phyloP scores from a whole-genome alignment of 2,113 vertebrate species.

The western clawed frog (Xenopus tropicalis) region DNA sequence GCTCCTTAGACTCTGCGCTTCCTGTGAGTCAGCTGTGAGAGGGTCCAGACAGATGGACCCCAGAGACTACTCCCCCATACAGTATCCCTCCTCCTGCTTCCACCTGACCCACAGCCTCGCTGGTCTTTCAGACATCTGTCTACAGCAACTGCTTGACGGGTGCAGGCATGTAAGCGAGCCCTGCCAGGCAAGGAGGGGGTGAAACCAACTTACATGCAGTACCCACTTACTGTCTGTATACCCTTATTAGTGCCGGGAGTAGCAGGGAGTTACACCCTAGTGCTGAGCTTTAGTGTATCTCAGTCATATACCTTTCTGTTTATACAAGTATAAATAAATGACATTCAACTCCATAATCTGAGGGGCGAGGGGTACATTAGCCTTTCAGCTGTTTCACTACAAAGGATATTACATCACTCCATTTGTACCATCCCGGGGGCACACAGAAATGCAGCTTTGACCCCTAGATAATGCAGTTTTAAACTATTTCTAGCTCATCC shows the following conservation, averaged over 20 bases:
- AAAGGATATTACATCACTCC: too few relatives aligned
- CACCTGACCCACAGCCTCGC: slow-evolving; percentile 27
- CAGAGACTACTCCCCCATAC: slow-evolving; percentile 16
- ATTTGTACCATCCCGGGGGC: too few relatives aligned
- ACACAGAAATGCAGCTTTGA: too few relatives aligned
- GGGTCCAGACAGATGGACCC: slow-evolving; percentile 60
- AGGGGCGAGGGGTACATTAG: background rate
- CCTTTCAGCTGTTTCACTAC: background rate
- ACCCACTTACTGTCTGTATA: background rate
- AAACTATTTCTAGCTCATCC: too few relatives aligned
- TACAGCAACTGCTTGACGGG: slow-evolving; percentile 6
- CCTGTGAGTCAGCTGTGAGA: slow-evolving; percentile 65
- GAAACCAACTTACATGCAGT: background rate
- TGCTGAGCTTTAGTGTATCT: too few relatives aligned
- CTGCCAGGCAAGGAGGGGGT: background rate
- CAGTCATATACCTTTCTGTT: too few relatives aligned
- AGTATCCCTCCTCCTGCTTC: slow-evolving; percentile 20
- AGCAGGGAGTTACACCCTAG: background rate
- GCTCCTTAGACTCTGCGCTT: slow-evolving; percentile 51
- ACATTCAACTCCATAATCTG: too few relatives aligned
- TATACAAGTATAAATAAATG: too few relatives aligned
- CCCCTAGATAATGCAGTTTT: too few relatives aligned
- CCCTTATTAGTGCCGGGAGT: background rate
- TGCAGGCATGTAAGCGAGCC: background rate
- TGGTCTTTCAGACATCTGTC: slow-evolving; percentile 36